Conservation (phyloP, 2,797 vertebrate species). For the Falco concolor region DNA sequence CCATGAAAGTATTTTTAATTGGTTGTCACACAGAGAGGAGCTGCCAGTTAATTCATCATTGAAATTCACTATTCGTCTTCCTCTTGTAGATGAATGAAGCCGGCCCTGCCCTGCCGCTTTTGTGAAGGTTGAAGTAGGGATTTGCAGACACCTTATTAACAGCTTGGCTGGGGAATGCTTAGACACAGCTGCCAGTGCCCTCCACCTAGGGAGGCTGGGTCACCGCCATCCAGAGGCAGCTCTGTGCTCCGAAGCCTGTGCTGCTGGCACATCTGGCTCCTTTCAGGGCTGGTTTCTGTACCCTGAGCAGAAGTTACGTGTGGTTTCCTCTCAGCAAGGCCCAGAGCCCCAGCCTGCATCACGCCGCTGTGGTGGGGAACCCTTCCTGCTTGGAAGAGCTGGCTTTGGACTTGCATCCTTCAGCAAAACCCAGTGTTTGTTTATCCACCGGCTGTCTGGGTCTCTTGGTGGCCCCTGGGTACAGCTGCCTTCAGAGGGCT, state of each 20-base stretch:
- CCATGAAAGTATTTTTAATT: not conserved
- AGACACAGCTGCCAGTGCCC: not conserved
- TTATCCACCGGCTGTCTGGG: not conserved
- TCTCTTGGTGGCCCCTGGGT: not conserved
- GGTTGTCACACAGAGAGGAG: not conserved
- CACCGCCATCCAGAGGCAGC: not conserved
- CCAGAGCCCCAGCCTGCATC: not conserved
- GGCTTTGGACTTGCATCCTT: not conserved
- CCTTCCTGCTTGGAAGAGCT: not conserved
- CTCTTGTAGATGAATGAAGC: not conserved
- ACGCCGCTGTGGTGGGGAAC: not conserved
- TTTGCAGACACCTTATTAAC: not conserved
- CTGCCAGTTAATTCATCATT: not conserved
- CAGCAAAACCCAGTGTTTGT: not conserved
- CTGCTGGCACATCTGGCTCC: not conserved
- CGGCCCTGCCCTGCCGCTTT: not conserved
- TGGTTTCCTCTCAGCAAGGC: not conserved
- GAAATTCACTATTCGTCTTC: not conserved
- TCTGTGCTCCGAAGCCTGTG: not conserved
- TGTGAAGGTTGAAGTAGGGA: not conserved
- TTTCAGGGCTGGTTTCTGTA: not conserved
- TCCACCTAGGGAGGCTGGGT: accelerated
- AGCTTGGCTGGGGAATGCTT: not conserved
- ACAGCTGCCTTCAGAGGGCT: not conserved
- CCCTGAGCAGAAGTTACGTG: not conserved